phyloP scores from a whole-genome alignment of 1,140 invertebrate species.

The Oppia nitens region DNA sequence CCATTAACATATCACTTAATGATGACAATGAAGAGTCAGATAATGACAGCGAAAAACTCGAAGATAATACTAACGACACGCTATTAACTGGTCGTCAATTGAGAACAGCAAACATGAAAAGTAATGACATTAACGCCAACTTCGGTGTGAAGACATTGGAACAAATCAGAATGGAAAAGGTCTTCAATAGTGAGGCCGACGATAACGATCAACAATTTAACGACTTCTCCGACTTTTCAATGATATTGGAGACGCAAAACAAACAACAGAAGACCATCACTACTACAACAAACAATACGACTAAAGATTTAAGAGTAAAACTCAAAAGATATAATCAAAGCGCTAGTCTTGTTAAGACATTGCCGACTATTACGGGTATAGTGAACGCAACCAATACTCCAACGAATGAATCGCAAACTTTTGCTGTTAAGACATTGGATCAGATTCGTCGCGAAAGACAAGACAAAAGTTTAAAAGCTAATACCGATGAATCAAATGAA shows the following conservation, averaged over 20 bases:
- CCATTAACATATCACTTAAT: background rate
- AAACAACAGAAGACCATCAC: constrained; percentile 9
- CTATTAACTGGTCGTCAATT: no score
- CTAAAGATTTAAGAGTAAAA: constrained; percentile 13
- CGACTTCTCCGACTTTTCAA: background rate
- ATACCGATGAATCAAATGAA: background rate
- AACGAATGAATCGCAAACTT: constrained; percentile 20
- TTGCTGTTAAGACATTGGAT: constrained; percentile 29
- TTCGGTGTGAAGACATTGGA: constrained; percentile 35
- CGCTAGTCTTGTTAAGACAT: background rate
- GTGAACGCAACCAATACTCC: background rate
- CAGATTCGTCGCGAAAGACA: constrained; percentile 27
- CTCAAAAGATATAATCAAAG: background rate
- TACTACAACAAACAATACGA: constrained; percentile 9
- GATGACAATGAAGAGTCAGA: constrained; percentile 31
- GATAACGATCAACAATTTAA: background rate
- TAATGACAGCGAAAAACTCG: background rate
- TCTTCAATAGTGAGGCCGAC: constrained; percentile 43
- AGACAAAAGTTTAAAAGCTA: constrained; percentile 6
- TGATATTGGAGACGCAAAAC: no score
- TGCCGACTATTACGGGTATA: background rate
- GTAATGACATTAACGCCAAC: constrained; percentile 32
- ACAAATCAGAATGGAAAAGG: constrained; percentile 43
- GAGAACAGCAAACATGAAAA: no score
- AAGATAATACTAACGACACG: no score